A percentile compares a stretch with the other conserved stretches of the same genome.
Evolutionary conservation across 2,888 invertebrate species (phyloP).

Genomic region (Eutolmus rufibarbis): DNA sequence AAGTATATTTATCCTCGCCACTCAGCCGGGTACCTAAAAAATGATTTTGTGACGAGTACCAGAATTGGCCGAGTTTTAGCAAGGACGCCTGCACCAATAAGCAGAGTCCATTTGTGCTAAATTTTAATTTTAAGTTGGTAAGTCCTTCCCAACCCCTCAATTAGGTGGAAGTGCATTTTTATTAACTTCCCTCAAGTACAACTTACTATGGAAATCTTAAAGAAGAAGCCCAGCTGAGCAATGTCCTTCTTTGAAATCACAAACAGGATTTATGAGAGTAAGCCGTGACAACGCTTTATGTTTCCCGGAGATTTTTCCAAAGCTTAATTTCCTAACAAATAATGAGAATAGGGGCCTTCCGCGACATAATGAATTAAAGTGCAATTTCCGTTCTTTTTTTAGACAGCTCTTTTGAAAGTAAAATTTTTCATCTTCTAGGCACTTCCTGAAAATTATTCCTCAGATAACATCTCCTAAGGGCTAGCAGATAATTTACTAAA

Average conservation of each 20-base stretch:
- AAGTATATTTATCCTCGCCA: not conserved
- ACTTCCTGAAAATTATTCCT: not conserved
- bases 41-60: not conserved
- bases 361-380: slow-evolving; percentile 14
- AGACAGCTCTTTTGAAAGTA: not conserved
- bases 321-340: slow-evolving; percentile 5
- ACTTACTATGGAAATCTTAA: not conserved
- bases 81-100: not conserved
- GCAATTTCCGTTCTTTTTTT: not conserved
- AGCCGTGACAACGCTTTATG: not conserved
- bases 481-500: not conserved
- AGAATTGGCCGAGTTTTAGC: not conserved
- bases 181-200: not conserved
- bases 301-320: slow-evolving; percentile 2
- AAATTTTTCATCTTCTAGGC: not conserved
- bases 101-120: slow-evolving; percentile 1
- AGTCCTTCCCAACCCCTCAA: not conserved
- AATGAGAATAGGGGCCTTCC: not conserved
- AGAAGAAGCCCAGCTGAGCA: not conserved
- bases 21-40: not conserved
- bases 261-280: slow-evolving; percentile 9
- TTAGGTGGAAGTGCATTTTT: slow-evolving; percentile 17
- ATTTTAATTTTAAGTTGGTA: not conserved
- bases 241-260: not conserved
- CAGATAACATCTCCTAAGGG: not conserved